Evolutionary conservation across 2,113 vertebrate species (phyloP), one percentile per base, ranked within the genome.

Genomic region (Scytalopus superciliaris): DNA sequence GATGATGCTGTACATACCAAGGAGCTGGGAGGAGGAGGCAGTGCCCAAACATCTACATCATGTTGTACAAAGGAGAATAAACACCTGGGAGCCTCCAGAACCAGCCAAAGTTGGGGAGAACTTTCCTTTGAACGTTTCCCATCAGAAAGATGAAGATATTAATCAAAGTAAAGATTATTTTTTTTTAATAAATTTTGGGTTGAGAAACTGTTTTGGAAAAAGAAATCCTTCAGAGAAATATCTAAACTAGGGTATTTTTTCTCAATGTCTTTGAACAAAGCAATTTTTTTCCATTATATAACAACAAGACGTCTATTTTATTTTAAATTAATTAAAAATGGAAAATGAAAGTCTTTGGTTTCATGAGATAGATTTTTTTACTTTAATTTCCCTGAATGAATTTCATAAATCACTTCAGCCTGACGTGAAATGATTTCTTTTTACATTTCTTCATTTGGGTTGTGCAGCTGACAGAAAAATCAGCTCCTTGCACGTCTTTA

Each of bases 381-480:
- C 55, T 86, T 88, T 81, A 62, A 90, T 92, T 92, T 88, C 64
- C 67, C 27, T 42, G 77, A 90, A 83, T 39, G 9, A 85, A 52
- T 80, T 91, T 86, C 70, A 91, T 85, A 93, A 93, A 95, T 86
- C 5, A 1, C 60, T 86, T 94, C 72, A 67, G 35, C 42, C 64
- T 88, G 72, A 92, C 17, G 9, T 66, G 75, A 88, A 96, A 88
- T 9, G 1, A 88, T 88, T 93, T 93, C 67, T 50, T 95, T 84
- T 76, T 85, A 79, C 53, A 40, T 94, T 85, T 79, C 35, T 33
- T 85, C 76, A 73, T 85, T 94, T 31, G 19, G 15, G 53, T 77
- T 80, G 82, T 87, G 82, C 94, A 89, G 80, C 63, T 83, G 83
- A 70, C 59, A 90, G 63, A 94, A 95, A 95, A 94, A 92, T 70